Base-by-base conservation (phyloP, 1,140 invertebrate genomes). In the Calephelis nemesis region DNA sequence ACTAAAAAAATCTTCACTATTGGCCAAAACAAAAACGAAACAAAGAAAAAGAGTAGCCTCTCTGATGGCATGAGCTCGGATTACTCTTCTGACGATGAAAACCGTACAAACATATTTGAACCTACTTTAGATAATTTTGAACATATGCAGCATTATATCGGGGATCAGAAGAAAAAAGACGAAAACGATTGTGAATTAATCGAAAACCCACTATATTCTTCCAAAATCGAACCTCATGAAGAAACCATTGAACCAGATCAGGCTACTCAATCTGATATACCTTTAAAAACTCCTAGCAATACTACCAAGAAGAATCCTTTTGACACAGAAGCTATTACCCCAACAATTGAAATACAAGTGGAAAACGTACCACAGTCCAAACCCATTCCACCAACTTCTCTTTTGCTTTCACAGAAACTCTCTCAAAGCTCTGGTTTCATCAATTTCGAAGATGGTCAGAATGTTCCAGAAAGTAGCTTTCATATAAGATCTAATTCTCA, bases 361-460 rank as follows among this genome's bases (percentile, higher is more conserved):
- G 95, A 96, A 81, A 83, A 88, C 11, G 83, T 84, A 15, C 58
- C 52, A 58, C 54, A 58, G 0, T 64, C 60, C 62, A 93, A 93
- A 77, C 80, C 88, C 58, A 65, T 85, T 30, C 92, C 93, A 4
- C 93, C 93, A 0, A 93, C 90, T 12, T 92, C 91, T 1, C 79
- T 95, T 11, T 88, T 93, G 72, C 78, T 95, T 0, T 83, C 92
- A 1, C 93, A 94, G 70, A 95, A 94, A 72, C 91, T 94, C 39
- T 95, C 94, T 52, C 95, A 95, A 72, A 96, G 95, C 7, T 95
- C 95, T 0, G 94, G 94, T 30, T 94, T 95, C 81, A 93, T 96
- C 0, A 90, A 84, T 62, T 83, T 84, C 6, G 86, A 91, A 0
- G 87, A 85, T 13, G 69, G 67, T 10, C 69, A 76, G 7, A 72